Evolutionary conservation across 2,888 invertebrate species (phyloP).

Genomic region (Tiliacea aurago): DNA sequence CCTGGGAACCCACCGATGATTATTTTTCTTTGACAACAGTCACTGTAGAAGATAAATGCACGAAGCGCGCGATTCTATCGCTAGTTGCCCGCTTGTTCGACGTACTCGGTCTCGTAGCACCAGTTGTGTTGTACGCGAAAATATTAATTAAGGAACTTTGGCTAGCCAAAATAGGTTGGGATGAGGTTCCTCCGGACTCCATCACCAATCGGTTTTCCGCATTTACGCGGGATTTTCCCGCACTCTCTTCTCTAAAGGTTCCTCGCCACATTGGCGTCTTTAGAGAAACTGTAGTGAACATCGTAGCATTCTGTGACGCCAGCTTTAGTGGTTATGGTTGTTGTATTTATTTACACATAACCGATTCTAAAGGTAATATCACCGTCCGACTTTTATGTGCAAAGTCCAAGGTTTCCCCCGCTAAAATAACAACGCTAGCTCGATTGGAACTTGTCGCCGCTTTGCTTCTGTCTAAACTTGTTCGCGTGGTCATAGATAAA

Average conservation of each 20-base stretch:
- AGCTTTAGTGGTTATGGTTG: constrained; percentile 3
- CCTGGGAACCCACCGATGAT: not conserved
- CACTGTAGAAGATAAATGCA: not conserved
- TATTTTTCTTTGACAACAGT: not conserved
- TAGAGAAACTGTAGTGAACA: constrained; percentile 1
- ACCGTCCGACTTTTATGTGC: constrained; percentile 1
- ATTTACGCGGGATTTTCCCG: not conserved
- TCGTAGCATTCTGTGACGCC: not conserved
- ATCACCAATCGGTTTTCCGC: not conserved
- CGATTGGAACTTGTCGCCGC: constrained; percentile 1
- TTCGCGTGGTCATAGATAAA: not conserved
- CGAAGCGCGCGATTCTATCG: not conserved
- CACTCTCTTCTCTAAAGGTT: constrained; percentile 11
- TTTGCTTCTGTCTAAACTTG: constrained; percentile 1
- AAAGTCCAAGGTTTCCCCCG: not conserved
- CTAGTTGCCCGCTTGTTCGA: constrained; percentile 6
- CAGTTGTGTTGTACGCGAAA: not conserved
- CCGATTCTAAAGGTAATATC: not conserved
- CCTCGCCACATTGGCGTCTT: not conserved
- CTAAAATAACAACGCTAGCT: not conserved
- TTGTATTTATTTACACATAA: constrained; percentile 1
- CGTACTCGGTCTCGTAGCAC: constrained; percentile 1
- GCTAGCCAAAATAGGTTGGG: constrained; percentile 1
- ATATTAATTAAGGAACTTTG: not conserved
- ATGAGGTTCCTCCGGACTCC: not conserved